Evolutionary conservation across 2,797 vertebrate genomes (phyloP).

Genomic region (Sebastes iracundus): DNA sequence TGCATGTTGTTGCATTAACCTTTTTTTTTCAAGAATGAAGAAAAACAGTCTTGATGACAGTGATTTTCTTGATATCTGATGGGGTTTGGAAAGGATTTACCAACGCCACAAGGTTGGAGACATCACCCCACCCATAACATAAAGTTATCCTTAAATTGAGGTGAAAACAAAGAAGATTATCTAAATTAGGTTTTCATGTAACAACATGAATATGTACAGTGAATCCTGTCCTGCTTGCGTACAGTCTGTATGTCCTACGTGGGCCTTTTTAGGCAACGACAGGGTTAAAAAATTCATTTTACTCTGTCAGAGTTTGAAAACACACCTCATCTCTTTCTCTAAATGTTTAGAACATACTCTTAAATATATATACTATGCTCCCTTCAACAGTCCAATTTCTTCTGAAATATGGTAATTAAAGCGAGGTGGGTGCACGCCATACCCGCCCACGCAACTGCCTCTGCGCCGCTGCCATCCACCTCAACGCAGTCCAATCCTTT

Average conservation of each 20-base stretch:
- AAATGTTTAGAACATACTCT: conserved; percentile 61
- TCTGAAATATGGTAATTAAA: conserved; percentile 63
- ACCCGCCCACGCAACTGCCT: conserved; percentile 46
- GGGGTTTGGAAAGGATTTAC: conserved; percentile 33
- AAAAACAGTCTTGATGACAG: not conserved
- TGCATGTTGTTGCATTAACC: conserved; percentile 1
- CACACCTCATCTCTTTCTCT: conserved; percentile 48
- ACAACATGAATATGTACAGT: conserved; percentile 11
- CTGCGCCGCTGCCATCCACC: conserved; percentile 38
- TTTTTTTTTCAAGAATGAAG: not conserved
- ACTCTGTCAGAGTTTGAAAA: not conserved
- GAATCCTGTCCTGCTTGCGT: not conserved
- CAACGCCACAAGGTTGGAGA: not conserved
- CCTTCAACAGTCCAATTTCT: conserved; percentile 53
- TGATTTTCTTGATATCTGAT: not conserved
- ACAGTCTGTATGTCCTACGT: not conserved
- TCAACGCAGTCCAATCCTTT: conserved; percentile 42
- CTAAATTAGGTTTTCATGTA: conserved; percentile 11
- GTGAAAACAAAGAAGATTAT: conserved; percentile 18
- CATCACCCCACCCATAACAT: conserved; percentile 28
- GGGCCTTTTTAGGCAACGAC: not conserved
- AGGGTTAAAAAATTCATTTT: conserved; percentile 1
- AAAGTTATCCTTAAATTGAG: conserved; percentile 44
- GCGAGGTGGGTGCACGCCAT: conserved; percentile 49
- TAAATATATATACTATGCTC: conserved; percentile 54